Conservation (phyloP, 2,888 invertebrate species). For the Taphrorychus bicolor region DNA sequence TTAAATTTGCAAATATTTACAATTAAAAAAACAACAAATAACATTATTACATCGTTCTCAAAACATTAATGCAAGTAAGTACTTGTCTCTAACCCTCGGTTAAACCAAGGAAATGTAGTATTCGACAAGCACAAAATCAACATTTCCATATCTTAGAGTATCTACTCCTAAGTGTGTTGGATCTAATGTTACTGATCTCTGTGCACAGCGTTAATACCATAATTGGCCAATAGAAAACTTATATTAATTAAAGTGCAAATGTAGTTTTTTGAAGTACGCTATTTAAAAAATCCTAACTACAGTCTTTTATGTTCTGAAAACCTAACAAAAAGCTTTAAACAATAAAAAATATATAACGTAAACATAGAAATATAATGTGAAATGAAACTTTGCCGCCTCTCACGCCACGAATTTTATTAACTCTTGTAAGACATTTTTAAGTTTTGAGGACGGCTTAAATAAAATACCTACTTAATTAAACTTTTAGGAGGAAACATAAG, state of each 20-base stretch:
- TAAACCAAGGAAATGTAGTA: not conserved
- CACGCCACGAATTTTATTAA: not conserved
- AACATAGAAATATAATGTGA: not conserved
- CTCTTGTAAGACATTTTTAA: too few relatives aligned
- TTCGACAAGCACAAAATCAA: not conserved
- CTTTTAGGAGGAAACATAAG: not conserved
- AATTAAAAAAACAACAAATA: slow-evolving; percentile 28
- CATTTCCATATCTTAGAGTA: not conserved
- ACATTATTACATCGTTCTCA: slow-evolving; percentile 27
- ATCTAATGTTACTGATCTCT: not conserved
- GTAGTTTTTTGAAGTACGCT: not conserved
- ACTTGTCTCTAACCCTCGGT: slow-evolving; percentile 27
- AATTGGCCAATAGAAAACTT: too few relatives aligned
- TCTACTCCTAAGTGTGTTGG: too few relatives aligned
- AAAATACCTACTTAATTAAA: not conserved
- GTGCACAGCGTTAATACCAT: not conserved
- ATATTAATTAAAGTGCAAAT: not conserved
- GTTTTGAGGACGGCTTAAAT: too few relatives aligned
- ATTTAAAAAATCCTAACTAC: not conserved
- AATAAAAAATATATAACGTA: not conserved
- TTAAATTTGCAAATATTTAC: slow-evolving; percentile 37
- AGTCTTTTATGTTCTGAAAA: slow-evolving; percentile 1
- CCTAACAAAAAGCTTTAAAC: not conserved
- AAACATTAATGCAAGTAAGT: slow-evolving; percentile 26
- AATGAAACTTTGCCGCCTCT: not conserved